Evolutionary conservation across 2,113 vertebrate genomes (phyloP).

Genomic region (Rhipidura dahli): DNA sequence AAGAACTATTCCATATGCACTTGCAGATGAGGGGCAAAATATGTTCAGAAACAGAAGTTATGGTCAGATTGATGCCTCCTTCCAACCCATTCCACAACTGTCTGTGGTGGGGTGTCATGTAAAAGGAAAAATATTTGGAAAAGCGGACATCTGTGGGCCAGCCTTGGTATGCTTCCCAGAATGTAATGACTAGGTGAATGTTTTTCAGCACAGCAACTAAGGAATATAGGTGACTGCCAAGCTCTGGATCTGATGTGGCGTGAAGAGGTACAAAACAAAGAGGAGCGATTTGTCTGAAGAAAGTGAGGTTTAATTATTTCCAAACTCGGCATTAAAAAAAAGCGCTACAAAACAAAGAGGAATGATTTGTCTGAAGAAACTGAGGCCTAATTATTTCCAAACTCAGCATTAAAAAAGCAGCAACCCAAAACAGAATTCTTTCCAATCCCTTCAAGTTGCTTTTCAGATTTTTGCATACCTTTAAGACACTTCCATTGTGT

Average conservation of each 20-base stretch:
- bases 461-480: not conserved
- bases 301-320: conserved; percentile 17
- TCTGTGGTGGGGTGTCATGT: conserved; percentile 60
- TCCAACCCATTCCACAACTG: conserved; percentile 13
- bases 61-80: conserved; percentile 35
- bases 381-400: conserved; percentile 11
- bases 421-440: not conserved
- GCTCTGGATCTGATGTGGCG: not conserved
- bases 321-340: not conserved
- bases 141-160: conserved; percentile 56
- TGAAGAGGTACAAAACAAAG: conserved; percentile 44
- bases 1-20: not conserved
- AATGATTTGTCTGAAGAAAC: not conserved
- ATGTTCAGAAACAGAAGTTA: conserved; percentile 1
- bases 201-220: conserved; percentile 19
- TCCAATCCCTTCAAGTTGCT: not conserved
- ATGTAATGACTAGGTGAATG: conserved; percentile 67
- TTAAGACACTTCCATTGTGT: not conserved
- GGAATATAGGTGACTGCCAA: conserved; percentile 55
- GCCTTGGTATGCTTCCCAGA: conserved; percentile 59
- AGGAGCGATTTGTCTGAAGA: conserved; percentile 3
- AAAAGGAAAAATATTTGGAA: conserved; percentile 60
- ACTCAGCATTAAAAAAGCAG: not conserved
- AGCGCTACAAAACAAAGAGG: not conserved
- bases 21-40: conserved; percentile 23